Evolutionary conservation across 2,797 vertebrate species (phyloP).

Genomic region (Acanthurus lineatus): DNA sequence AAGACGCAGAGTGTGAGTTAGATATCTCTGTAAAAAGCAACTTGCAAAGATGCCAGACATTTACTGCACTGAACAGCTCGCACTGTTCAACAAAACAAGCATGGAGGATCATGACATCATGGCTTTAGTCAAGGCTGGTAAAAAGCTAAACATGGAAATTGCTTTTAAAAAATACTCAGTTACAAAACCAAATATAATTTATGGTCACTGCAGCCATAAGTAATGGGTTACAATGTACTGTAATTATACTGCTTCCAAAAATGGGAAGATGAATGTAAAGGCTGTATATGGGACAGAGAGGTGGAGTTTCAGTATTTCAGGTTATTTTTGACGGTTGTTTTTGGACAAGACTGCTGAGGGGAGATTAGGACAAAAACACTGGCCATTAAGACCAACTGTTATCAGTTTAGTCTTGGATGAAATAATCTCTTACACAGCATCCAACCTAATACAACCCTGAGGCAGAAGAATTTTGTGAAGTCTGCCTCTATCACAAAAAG

Average conservation of each 20-base stretch:
- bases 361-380: conserved; percentile 42
- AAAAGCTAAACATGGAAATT: conserved; percentile 54
- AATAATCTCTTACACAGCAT: conserved; percentile 27
- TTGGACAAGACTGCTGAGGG: conserved; percentile 37
- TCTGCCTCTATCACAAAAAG: too few relatives aligned
- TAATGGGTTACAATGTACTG: conserved; percentile 52
- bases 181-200: conserved; percentile 72
- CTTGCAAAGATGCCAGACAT: conserved; percentile 15
- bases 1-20: conserved; percentile 12
- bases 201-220: conserved; percentile 59
- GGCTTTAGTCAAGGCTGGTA: conserved; percentile 22
- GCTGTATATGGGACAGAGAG: conserved; percentile 39
- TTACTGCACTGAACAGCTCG: conserved; percentile 22
- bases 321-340: conserved; percentile 42
- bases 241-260: conserved; percentile 72
- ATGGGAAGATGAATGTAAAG: conserved; percentile 45
- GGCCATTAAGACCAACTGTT: conserved; percentile 15
- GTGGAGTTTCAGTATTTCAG: conserved; percentile 34
- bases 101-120: conserved; percentile 20
- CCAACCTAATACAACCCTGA: conserved; percentile 29
- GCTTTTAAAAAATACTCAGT: conserved; percentile 49
- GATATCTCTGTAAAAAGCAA: conserved; percentile 21
- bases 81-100: conserved; percentile 33
- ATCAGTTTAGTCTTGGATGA: conserved; percentile 36
- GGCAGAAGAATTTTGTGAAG: conserved; percentile 5